These are phyloP conservation scores for Aleiodes testaceus DNA, from an alignment of 2,888 invertebrate species.

Conservation along the genomic window DNA sequence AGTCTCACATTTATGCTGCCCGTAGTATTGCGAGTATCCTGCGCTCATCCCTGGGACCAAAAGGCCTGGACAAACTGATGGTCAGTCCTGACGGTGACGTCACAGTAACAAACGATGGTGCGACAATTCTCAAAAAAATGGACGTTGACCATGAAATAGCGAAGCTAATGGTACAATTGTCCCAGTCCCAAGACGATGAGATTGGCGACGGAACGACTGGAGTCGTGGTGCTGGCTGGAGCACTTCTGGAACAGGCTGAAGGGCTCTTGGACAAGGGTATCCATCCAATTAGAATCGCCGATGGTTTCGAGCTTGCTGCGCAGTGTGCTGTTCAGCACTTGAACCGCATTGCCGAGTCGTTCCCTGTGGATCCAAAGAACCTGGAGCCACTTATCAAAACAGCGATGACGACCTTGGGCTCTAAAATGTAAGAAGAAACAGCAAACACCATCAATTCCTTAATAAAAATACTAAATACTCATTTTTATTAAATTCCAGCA, in stretches of 20 bases:
- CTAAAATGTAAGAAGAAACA: slow-evolving; percentile 98
- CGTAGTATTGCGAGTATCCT: slow-evolving; percentile 92
- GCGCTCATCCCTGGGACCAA: slow-evolving; percentile 95
- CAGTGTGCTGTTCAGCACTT: slow-evolving; percentile 89
- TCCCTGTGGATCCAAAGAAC: slow-evolving; percentile 88
- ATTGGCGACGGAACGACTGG: slow-evolving; percentile 99
- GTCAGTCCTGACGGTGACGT: slow-evolving; percentile 97
- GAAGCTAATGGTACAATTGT: slow-evolving; percentile 97
- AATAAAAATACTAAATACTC: not conserved
- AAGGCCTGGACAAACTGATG: slow-evolving; percentile 98
- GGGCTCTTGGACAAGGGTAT: slow-evolving; percentile 95
- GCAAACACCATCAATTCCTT: not conserved
- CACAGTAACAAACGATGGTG: slow-evolving; percentile 98
- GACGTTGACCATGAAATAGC: slow-evolving; percentile 99
- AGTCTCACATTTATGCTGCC: slow-evolving; percentile 99
- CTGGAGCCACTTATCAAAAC: slow-evolving; percentile 92
- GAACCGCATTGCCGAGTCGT: slow-evolving; percentile 90
- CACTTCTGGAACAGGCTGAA: slow-evolving; percentile 96
- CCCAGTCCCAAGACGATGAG: slow-evolving; percentile 99
- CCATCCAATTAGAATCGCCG: slow-evolving; percentile 98
- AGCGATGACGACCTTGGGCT: slow-evolving; percentile 98
- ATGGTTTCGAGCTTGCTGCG: slow-evolving; percentile 98
- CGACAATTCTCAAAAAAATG: slow-evolving; percentile 99
- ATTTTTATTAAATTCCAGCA: slow-evolving; percentile 73
- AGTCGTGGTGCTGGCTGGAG: slow-evolving; percentile 92